Evolutionary conservation across 2,888 invertebrate species (phyloP).

Genomic region (Cheilosia variabilis): DNA sequence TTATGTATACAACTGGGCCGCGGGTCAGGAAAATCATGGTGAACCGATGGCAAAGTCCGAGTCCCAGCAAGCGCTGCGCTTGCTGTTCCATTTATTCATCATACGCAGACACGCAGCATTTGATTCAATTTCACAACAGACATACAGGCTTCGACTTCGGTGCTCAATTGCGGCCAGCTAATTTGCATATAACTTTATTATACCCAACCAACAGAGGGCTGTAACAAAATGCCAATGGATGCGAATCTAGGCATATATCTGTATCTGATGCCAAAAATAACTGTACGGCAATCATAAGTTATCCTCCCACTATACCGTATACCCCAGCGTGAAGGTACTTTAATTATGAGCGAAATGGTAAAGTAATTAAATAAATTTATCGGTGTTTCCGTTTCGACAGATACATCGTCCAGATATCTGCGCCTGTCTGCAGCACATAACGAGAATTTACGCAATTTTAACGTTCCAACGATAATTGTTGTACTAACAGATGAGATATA

Average conservation of each 20-base stretch:
- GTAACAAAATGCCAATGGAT: background rate
- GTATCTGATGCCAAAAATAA: slow-evolving; percentile 5
- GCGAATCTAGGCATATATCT: background rate
- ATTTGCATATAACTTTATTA: slow-evolving; percentile 55
- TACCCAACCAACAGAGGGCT: slow-evolving; percentile 6
- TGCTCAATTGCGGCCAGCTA: slow-evolving; percentile 39
- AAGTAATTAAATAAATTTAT: slow-evolving; percentile 54
- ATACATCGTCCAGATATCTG: background rate
- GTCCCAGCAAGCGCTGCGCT: background rate
- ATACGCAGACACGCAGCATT: slow-evolving; percentile 42
- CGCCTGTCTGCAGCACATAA: slow-evolving; percentile 24
- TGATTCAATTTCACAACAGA: slow-evolving; percentile 37
- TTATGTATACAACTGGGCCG: slow-evolving; percentile 21
- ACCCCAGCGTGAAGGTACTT: background rate
- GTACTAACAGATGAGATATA: slow-evolving; percentile 42
- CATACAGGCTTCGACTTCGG: slow-evolving; percentile 3
- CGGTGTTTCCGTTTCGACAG: slow-evolving; percentile 15
- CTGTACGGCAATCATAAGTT: background rate
- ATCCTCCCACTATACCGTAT: background rate
- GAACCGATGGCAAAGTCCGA: slow-evolving; percentile 22
- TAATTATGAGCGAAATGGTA: slow-evolving; percentile 56
- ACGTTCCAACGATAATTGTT: slow-evolving; percentile 52
- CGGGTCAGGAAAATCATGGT: slow-evolving; percentile 48
- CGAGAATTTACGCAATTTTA: slow-evolving; percentile 58
- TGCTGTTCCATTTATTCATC: background rate